Percentiles rank a stretch among this genome's conserved stretches.
Conservation (phyloP, 2,113 vertebrate species). For the Budorcas taxicolor region DNA sequence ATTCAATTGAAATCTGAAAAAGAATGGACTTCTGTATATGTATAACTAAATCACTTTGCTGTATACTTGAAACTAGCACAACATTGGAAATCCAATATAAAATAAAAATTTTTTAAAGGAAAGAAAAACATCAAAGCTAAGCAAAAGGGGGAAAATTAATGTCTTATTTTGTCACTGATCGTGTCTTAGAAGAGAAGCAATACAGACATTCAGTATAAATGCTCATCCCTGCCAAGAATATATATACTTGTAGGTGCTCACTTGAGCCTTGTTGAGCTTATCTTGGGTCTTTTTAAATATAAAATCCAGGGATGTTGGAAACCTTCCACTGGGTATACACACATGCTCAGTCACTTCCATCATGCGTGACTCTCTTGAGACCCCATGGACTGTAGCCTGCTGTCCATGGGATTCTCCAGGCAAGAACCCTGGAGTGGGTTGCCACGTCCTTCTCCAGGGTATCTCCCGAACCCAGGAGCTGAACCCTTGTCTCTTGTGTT, state of each 20-base stretch:
- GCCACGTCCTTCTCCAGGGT: background rate
- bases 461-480: background rate
- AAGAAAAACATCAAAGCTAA: background rate
- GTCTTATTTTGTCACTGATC: background rate
- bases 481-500: background rate
- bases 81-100: background rate
- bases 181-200: background rate
- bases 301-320: background rate
- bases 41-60: background rate
- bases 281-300: background rate
- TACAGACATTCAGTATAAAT: background rate
- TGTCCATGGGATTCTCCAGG: background rate
- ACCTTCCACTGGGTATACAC: background rate
- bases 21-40: background rate
- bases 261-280: background rate
- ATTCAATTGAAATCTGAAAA: background rate
- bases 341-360: fast-evolving
- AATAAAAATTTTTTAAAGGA: background rate
- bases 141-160: fast-evolving
- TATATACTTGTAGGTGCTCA: no score
- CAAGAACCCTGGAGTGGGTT: background rate
- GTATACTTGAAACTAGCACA: background rate
- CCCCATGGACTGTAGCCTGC: background rate
- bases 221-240: background rate
- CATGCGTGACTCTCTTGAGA: background rate